Percentiles rank a stretch among this genome's conserved stretches.
Evolutionary conservation across 2,797 vertebrate species (phyloP).

Genomic region (Pelobates cultripes): DNA sequence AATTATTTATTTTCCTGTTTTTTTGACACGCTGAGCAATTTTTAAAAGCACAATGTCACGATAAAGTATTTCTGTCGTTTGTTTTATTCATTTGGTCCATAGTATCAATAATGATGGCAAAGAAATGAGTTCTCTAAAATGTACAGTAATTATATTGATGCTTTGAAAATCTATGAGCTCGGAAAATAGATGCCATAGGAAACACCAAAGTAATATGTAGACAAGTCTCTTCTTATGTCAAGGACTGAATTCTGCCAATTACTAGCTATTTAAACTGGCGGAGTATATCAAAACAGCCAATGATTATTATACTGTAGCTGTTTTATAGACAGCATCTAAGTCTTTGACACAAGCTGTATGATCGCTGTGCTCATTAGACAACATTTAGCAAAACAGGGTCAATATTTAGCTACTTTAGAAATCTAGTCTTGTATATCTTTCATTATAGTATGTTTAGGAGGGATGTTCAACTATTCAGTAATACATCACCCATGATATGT

Average conservation of each 20-base stretch:
- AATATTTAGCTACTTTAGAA: constrained; percentile 15
- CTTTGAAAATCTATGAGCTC: background rate
- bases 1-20: constrained; percentile 11
- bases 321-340: background rate
- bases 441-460: background rate
- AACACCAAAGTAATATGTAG: constrained; percentile 18
- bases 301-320: constrained; percentile 13
- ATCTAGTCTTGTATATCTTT: background rate
- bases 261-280: constrained; percentile 6
- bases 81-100: constrained; percentile 18
- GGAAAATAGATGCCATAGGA: constrained; percentile 8
- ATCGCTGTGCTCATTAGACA: constrained; percentile 22
- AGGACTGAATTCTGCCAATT: constrained; percentile 4
- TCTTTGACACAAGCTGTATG: constrained; percentile 3
- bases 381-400: constrained; percentile 21
- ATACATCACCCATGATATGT: background rate
- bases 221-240: background rate
- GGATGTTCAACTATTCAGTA: background rate
- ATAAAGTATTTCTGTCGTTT: background rate
- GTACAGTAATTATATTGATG: constrained; percentile 17
- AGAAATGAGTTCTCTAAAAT: constrained; percentile 6
- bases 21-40: background rate
- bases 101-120: background rate
- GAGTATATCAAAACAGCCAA: constrained; percentile 1
- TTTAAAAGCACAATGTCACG: too few relatives aligned